These are phyloP conservation scores for Clarias laeviceps DNA, from an alignment of 2,797 vertebrate genomes.

Conservation along the genomic window DNA sequence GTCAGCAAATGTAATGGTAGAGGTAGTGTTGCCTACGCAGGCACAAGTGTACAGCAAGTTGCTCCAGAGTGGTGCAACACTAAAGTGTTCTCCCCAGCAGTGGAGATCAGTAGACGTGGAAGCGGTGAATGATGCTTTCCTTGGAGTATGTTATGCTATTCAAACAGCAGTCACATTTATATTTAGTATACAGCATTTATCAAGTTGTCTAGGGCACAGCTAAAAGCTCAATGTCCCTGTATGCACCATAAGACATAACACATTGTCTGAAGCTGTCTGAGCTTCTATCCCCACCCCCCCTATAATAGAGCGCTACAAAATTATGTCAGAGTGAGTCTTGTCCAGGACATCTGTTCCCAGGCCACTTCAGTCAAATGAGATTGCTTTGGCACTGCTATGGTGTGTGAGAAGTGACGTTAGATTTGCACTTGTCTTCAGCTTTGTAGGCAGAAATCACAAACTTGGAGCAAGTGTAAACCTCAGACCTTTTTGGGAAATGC, in stretches of 20 bases:
- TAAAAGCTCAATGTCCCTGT: neutral
- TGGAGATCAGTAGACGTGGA: too few species aligned
- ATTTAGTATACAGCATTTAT: neutral
- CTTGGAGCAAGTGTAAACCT: neutral
- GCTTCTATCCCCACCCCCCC: neutral
- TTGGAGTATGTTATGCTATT: too few species aligned
- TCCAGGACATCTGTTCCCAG: conserved; percentile 18
- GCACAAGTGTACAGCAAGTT: too few species aligned
- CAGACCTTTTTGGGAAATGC: neutral
- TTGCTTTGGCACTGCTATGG: conserved; percentile 40
- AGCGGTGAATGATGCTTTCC: too few species aligned
- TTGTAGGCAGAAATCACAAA: conserved; percentile 14
- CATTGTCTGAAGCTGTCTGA: neutral
- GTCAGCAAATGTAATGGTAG: too few species aligned
- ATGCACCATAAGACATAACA: neutral
- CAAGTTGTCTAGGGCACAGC: too few species aligned
- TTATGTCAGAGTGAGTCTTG: neutral
- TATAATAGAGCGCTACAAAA: neutral
- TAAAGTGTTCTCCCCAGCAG: too few species aligned
- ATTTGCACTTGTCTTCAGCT: conserved; percentile 42
- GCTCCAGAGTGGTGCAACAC: too few species aligned
- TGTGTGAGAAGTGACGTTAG: conserved; percentile 42
- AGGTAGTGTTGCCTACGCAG: too few species aligned
- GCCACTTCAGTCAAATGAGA: conserved; percentile 39
- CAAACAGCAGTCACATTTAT: neutral